These are phyloP conservation scores for Drosophila affinis DNA, from an alignment of 2,888 invertebrate genomes.

Conservation along the genomic window DNA sequence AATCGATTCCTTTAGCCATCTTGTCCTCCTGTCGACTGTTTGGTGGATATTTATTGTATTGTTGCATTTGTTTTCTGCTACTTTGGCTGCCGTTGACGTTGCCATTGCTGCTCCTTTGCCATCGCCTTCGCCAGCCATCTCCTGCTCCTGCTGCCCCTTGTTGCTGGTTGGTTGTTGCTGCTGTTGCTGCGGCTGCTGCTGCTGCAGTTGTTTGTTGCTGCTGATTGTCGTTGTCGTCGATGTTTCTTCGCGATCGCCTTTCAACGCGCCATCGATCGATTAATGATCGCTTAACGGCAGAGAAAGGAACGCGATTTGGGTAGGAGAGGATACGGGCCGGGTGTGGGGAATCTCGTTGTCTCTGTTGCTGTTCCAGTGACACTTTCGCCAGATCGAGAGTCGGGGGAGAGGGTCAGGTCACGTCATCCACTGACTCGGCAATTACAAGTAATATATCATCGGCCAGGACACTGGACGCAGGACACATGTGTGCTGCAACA, in stretches of 20 bases:
- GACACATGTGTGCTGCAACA: conserved; percentile 58
- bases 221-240: conserved; percentile 64
- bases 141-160: conserved; percentile 32
- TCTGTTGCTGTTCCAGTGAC: conserved; percentile 63
- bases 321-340: background rate
- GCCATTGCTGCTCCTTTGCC: conserved; percentile 22
- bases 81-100: conserved; percentile 50
- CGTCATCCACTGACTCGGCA: conserved; percentile 57
- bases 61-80: conserved; percentile 67
- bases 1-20: conserved; percentile 3
- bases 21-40: conserved; percentile 45
- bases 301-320: conserved; percentile 1
- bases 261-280: conserved; percentile 61
- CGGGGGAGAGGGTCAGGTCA: background rate
- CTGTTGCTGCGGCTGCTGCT: conserved; percentile 25
- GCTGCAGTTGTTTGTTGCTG: conserved; percentile 61
- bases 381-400: conserved; percentile 47
- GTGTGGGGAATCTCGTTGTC: conserved; percentile 42
- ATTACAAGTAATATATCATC: conserved; percentile 72
- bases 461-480: conserved; percentile 28
- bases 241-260: conserved; percentile 41
- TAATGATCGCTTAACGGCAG: conserved; percentile 48
- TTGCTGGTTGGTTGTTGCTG: conserved; percentile 29
- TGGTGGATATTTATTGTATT: conserved; percentile 78
- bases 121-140: conserved; percentile 18